phyloP scores from a whole-genome alignment of 2,113 vertebrate species.

The Charina bottae region DNA sequence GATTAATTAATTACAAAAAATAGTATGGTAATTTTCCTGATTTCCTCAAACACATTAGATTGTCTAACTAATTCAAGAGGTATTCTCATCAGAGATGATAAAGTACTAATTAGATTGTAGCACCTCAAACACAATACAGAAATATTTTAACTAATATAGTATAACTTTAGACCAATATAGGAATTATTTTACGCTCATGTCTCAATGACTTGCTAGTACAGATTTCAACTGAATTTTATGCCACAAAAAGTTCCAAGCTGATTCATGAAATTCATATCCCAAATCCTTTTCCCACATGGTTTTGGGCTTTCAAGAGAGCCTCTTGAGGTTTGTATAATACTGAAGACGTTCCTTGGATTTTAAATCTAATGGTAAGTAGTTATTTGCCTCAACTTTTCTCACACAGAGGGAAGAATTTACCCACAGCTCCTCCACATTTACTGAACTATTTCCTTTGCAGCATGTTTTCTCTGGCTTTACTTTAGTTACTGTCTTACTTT shows the following conservation, averaged over 20 bases:
- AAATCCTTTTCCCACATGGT: not conserved
- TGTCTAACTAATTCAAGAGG: not conserved
- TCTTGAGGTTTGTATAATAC: not conserved
- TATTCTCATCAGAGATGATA: not conserved
- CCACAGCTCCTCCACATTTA: not conserved
- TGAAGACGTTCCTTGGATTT: not conserved
- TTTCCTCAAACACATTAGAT: not conserved
- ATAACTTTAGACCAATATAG: not conserved
- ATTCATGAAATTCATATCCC: not conserved
- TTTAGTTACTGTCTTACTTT: not conserved
- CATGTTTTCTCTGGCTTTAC: not conserved
- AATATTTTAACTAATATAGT: not conserved
- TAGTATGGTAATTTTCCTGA: not conserved
- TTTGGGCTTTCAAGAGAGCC: not conserved
- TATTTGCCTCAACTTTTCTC: not conserved
- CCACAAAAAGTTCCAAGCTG: not conserved
- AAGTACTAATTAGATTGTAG: not conserved
- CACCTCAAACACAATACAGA: not conserved
- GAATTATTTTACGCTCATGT: not conserved
- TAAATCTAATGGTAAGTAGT: not conserved
- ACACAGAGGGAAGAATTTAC: not conserved
- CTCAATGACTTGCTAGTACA: not conserved
- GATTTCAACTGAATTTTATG: not conserved
- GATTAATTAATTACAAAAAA: not conserved
- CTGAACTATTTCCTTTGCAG: not conserved